Evolutionary conservation across 2,113 vertebrate species (phyloP).

Genomic region (Upupa epops): DNA sequence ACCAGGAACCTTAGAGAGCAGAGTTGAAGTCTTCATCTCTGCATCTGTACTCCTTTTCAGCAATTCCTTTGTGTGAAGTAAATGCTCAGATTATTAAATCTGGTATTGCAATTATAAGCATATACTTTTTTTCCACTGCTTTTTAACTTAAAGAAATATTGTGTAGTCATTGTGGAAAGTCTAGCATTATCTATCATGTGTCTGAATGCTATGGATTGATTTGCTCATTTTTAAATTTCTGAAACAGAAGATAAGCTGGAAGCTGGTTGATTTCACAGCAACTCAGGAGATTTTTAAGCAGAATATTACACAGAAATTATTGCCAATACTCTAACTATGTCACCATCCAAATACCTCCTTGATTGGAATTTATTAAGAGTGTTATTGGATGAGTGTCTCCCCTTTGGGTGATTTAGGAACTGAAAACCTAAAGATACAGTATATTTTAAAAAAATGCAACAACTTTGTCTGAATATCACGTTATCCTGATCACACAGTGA

Average conservation of each 20-base stretch:
- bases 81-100: neutral
- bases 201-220: neutral
- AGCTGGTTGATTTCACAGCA: neutral
- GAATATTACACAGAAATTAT: neutral
- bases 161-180: neutral
- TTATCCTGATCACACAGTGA: neutral
- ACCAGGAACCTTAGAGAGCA: neutral
- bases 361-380: neutral
- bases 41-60: neutral
- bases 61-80: neutral
- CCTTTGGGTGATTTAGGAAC: neutral
- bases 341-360: neutral
- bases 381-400: neutral
- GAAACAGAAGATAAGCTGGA: neutral
- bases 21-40: neutral
- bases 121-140: neutral
- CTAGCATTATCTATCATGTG: neutral
- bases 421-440: neutral
- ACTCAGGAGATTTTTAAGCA: neutral
- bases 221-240: neutral
- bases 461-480: neutral
- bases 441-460: neutral
- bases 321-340: neutral
- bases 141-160: neutral
- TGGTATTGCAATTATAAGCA: neutral